Conservation (phyloP, 2,888 invertebrate genomes). For the Selenia dentaria region DNA sequence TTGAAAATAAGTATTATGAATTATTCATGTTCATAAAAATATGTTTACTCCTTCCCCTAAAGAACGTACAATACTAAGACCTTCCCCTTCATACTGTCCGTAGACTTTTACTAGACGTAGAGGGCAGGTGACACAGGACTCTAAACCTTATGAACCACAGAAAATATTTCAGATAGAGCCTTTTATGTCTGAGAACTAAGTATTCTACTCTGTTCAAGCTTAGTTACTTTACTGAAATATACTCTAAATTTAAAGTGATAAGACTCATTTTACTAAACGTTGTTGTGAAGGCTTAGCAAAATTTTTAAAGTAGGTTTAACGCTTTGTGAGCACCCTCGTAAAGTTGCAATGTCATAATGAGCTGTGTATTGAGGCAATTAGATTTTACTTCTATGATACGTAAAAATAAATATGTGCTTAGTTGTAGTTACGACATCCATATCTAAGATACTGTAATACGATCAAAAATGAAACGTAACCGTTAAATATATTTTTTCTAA, state of each 20-base stretch:
- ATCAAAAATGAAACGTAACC: no score
- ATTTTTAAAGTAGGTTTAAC: constrained; percentile 24
- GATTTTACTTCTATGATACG: not conserved
- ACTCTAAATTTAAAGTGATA: constrained; percentile 21
- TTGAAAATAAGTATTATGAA: constrained; percentile 47
- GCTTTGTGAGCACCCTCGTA: constrained; percentile 13
- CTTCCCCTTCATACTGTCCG: constrained; percentile 40
- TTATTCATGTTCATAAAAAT: constrained; percentile 57
- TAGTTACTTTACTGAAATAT: constrained; percentile 32
- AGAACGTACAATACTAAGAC: no score
- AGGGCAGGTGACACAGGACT: constrained; percentile 36
- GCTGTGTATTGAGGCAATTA: not conserved
- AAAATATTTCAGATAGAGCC: constrained; percentile 54
- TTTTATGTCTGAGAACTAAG: constrained; percentile 45
- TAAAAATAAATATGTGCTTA: no score
- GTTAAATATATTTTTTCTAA: no score
- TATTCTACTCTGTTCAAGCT: constrained; percentile 24
- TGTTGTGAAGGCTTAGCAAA: constrained; percentile 2
- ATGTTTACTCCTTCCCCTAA: constrained; percentile 53
- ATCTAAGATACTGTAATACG: no score
- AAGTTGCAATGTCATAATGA: constrained; percentile 8
- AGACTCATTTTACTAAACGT: constrained; percentile 22
- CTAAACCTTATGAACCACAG: constrained; percentile 39
- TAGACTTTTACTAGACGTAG: constrained; percentile 27
- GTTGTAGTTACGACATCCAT: no score